Evolutionary conservation across 2,113 vertebrate genomes (phyloP), one percentile per base, ranked within the genome.

Genomic region (Neodon shergylaensis): DNA sequence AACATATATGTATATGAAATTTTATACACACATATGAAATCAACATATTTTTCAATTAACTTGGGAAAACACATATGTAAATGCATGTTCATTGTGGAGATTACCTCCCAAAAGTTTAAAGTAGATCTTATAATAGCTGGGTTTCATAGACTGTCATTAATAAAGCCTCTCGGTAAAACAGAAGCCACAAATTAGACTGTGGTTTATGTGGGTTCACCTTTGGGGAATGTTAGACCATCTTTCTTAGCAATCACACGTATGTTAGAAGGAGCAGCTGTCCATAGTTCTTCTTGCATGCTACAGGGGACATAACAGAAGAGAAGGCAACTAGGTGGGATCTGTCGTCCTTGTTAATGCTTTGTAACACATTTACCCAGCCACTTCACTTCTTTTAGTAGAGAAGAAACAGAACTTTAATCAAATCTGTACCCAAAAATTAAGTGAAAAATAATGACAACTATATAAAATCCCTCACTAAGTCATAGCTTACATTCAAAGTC

Each of bases 181-280:
- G 81, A 96, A 95, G 76, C 63, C 84, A 77, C 26, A 90, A 74
- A 92, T 84, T 76, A 90, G 90, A 76, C 44, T 87, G 73, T 61
- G 54, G 83, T 72, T 94, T 81, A 49, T 58, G n/a, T 92, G 66
- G 19, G 52, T 11, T 93, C 72, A 52, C 87, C n/a, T 68, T 74
- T 36, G 22, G 88, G 68, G 95, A 94, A 58, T 86, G 33, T 66
- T 70, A 90, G 63, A 87, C 63, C 47, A 61, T 65, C 61, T 44
- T 96, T 93, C 73, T 82, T n/a, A 87, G 4, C 22, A 91, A 93
- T 65, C 89, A 74, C 6, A 86, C 17, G 26, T 78, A 22, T 8
- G 54, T 44, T 76, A 91, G 83, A 16, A 95, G 54, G 74, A 83
- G 33, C 7, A 68, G 26, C 14, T 90, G 17, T 65, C 63, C 52